Base-by-base conservation (phyloP, 2,797 vertebrate genomes). In the Paedocypris micromegethes region DNA sequence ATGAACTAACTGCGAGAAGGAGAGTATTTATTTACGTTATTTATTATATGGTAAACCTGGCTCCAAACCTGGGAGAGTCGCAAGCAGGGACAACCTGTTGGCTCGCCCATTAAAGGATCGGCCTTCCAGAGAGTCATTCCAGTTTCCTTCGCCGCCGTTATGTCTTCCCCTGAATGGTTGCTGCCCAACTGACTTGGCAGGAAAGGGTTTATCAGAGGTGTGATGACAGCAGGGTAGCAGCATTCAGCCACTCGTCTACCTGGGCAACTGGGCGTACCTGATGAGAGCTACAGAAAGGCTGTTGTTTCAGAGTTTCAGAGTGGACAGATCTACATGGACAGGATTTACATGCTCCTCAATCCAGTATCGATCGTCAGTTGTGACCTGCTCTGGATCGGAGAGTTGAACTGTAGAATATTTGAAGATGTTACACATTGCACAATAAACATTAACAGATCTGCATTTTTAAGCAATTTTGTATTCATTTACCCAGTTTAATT, bases 271-370 rank as follows among this genome's bases (percentile, higher is more conserved):
- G 80, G 79, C 68, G 78, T 76, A 70, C 45, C 58, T 3, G 8
- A 55, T 73, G 64, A 83, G 75, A 80, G 78, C 73, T 73, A 76
- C 75, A 79, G 64, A 62, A 62, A 77, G 66, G 64, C 74, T 75
- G 78, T 86, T 84, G 76, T 80, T 72, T 76, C 9, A 3, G 48
- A 8, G 68, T 78, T 23, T 23, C 23, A 23, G 77, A 9, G 73
- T 78, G 78, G 57, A 39, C 42, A 65, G 63, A 78, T 66, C 74
- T 75, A 60, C 46, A 67, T 39, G 64, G 51, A 40, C 52, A 65
- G 54, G 48, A 59, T 72, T 43, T 66, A 57, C 0, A 42, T 52
- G n/a, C 49, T 9, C 51, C 62, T 64, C 50, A 23, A 67, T 49
- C 38, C 8, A 37, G 40, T 48, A 5, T 53, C 59, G 63, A 53